Base-by-base conservation (phyloP, 2,113 vertebrate genomes). In the Coptodon bakossiorum region DNA sequence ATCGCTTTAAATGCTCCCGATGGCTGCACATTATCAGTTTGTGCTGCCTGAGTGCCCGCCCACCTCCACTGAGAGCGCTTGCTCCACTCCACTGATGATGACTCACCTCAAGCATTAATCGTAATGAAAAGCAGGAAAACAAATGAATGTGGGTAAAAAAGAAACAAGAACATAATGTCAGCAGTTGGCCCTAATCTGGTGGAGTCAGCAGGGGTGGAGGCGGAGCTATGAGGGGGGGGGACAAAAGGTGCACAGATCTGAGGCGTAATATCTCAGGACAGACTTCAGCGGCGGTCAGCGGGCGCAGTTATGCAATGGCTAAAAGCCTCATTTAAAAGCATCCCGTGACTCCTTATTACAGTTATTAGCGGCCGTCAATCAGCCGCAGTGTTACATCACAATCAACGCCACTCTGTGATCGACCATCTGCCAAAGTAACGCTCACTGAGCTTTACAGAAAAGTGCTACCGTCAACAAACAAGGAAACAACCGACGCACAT, bases 241-340 rank as follows among this genome's bases (percentile, higher is more conserved):
- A 92, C 87, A 91, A 91, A 91, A 83, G 87, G 87, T 89, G 76
- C 92, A 88, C 29, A 11, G 52, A 84, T 73, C 50, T 86, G 82
- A 56, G 68, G 79, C 1, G 8, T 92, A 63, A 91, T 88, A 40
- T 82, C 76, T 84, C 10, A 59, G 84, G 86, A 90, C 83, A 88
- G 87, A 56, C 79, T 11, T 54, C 48, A 88, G 6, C 5, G 45
- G 57, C 6, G 61, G 63, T 54, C 89, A 79, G 82, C 29, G 14
- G 31, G 31, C 17, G 17, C 54, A 3, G 36, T 90, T 91, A 87
- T 10, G 54, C 17, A 88, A 91, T 31, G 5, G 36, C 8, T 81
- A 53, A 57, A 81, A 81, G 34, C 79, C 53, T 56, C 3, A 9
- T 40, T 81, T 81, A 84, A 89, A 84, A 86, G 86, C 87, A 50